These are phyloP conservation scores for Apis dorsata DNA, from an alignment of 1,140 invertebrate genomes.

Conservation along the genomic window DNA sequence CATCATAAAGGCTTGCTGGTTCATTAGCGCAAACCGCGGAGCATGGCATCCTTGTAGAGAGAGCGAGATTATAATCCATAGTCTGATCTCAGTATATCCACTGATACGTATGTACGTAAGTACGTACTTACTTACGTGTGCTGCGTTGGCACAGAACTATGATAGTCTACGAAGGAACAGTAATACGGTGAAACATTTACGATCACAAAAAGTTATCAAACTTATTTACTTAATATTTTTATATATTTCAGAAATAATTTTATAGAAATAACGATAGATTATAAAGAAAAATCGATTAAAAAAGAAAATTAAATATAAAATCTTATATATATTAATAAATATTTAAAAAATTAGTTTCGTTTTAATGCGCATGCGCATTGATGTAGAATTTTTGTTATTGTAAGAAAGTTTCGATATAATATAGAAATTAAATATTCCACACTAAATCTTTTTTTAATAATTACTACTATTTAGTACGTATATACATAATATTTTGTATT, in stretches of 20 bases:
- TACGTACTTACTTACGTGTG: conserved; percentile 18
- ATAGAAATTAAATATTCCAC: not conserved
- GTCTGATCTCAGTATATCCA: conserved; percentile 35
- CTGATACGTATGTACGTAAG: too few species aligned
- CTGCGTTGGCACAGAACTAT: not conserved
- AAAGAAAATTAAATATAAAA: not conserved
- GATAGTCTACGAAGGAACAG: not conserved
- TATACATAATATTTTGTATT: not conserved
- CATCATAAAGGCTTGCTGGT: conserved; percentile 71
- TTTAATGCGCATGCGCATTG: not conserved
- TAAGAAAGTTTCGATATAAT: not conserved
- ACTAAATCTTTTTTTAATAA: not conserved
- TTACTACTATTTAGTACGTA: not conserved
- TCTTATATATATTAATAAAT: not conserved
- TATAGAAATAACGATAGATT: not conserved
- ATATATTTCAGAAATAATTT: not conserved
- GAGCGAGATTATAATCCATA: conserved; percentile 55
- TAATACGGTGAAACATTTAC: not conserved
- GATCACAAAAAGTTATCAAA: not conserved
- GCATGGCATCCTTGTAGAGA: conserved; percentile 44
- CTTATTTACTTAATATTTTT: not conserved
- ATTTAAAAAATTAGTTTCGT: not conserved
- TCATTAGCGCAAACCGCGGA: conserved; percentile 70
- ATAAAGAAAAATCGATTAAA: not conserved
- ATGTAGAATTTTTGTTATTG: not conserved